Percentiles rank a stretch among this genome's conserved stretches.
These are phyloP conservation scores for Dolichopus griseipennis DNA, from an alignment of 2,888 invertebrate species.

Conservation along the genomic window DNA sequence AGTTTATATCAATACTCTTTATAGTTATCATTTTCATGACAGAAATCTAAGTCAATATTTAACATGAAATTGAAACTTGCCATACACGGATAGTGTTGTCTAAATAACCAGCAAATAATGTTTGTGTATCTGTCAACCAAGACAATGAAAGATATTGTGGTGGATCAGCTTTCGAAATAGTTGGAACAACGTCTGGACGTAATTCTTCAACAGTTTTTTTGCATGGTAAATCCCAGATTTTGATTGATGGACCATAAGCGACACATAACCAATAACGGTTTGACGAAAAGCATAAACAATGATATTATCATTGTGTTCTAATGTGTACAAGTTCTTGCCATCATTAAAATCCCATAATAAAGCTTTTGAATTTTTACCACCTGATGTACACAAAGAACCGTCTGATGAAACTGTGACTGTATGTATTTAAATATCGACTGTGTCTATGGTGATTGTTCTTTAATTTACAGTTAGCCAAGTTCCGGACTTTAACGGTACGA, in stretches of 20 bases:
- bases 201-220: slow-evolving; percentile 99
- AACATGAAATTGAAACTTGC: slow-evolving; percentile 89
- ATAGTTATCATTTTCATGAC: neutral
- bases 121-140: slow-evolving; percentile 99
- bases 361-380: slow-evolving; percentile 99
- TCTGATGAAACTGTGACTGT: slow-evolving; percentile 98
- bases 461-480: slow-evolving; percentile 94
- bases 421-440: slow-evolving; percentile 91
- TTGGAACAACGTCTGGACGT: slow-evolving; percentile 81
- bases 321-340: slow-evolving; percentile 96
- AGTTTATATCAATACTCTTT: neutral
- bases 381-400: slow-evolving; percentile 98
- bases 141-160: slow-evolving; percentile 95
- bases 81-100: slow-evolving; percentile 97
- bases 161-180: slow-evolving; percentile 75
- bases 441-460: slow-evolving; percentile 98
- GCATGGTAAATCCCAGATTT: slow-evolving; percentile 99
- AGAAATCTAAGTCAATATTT: slow-evolving; percentile 30
- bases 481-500: slow-evolving; percentile 96
- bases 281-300: slow-evolving; percentile 96
- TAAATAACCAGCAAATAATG: slow-evolving; percentile 96
- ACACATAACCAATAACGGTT: slow-evolving; percentile 99
- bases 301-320: slow-evolving; percentile 97
- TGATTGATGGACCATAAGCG: slow-evolving; percentile 95
- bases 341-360: slow-evolving; percentile 99